phyloP scores from a whole-genome alignment of 1,140 invertebrate species.

The Maniola jurtina region DNA sequence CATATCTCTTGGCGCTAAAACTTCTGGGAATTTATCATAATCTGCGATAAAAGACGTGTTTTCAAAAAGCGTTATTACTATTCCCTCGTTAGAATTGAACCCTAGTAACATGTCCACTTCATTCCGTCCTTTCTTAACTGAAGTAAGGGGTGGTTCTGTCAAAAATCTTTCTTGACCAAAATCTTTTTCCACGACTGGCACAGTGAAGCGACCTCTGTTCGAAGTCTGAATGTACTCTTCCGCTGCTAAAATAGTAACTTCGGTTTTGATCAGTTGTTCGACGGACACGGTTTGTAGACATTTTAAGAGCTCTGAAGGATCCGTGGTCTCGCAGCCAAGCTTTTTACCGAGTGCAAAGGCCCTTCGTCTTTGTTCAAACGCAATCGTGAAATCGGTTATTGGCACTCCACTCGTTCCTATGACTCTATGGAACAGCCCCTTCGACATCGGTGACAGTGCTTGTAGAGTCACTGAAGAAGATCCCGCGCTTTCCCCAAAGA shows the following conservation, averaged over 20 bases:
- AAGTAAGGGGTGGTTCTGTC: constrained; percentile 39
- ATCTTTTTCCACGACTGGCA: constrained; percentile 41
- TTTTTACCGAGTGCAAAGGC: constrained; percentile 45
- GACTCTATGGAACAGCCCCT: constrained; percentile 49
- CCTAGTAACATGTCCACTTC: constrained; percentile 81
- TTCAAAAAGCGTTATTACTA: constrained; percentile 38
- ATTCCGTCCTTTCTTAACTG: constrained; percentile 29
- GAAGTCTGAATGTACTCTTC: constrained; percentile 39
- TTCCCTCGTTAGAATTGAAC: constrained; percentile 75
- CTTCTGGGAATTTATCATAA: constrained; percentile 46
- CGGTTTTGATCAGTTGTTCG: constrained; percentile 54
- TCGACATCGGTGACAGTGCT: constrained; percentile 67
- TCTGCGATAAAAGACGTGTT: constrained; percentile 32
- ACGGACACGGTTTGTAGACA: constrained; percentile 71
- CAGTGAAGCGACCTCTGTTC: constrained; percentile 47
- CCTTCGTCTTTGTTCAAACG: constrained; percentile 40
- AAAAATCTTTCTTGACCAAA: constrained; percentile 69
- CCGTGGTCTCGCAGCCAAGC: constrained; percentile 30
- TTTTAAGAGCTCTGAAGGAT: constrained; percentile 45
- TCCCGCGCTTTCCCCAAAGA: constrained; percentile 87
- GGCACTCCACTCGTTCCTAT: constrained; percentile 54
- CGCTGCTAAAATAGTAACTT: constrained; percentile 37
- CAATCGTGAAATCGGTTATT: constrained; percentile 39
- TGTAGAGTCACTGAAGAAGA: constrained; percentile 63
- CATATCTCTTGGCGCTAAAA: constrained; percentile 45